Evolutionary conservation across 2,888 invertebrate genomes (phyloP), one percentile per base, ranked within the genome.

Genomic region (Argyresthia albistria): DNA sequence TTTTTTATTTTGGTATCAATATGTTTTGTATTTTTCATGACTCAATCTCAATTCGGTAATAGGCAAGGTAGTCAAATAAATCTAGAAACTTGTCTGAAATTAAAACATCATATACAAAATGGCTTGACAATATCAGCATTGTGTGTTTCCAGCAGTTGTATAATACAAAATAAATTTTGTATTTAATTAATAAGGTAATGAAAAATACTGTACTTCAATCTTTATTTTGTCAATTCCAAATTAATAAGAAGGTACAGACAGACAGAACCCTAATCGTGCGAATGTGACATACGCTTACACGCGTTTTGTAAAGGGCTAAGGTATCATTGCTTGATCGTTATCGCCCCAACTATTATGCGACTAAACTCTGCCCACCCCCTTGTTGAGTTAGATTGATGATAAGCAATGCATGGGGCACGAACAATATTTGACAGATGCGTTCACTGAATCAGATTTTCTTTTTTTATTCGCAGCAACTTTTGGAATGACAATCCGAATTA

Each of bases 251-350:
- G 47, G 47, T 11, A 35, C 12, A 39, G n/a, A 39, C n/a, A n/a
- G n/a, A n/a, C n/a, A 25, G 25, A 25, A 25, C 25, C 25, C 25
- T 11, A 6, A 42, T 11, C 42, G 12, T 12, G 42, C 42, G 16
- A 10, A 35, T 11, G 25, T 25, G 37, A 36, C 12, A 48, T 11
- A 48, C 39, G 10, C 39, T 14, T 39, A 14, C 10, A 16, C 47
- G 35, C 25, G 46, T 54, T 25, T 25, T 25, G 51, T 14, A 48
- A 48, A 47, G 47, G 35, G 37, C 25, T 10, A 53, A 46, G 53
- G 46, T 53, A 53, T 53, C 50, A 53, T 53, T 53, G 50, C 35
- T 12, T 11, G 53, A 53, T 53, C 25, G 50, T 39, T 50, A 53
- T 53, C 53, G 49, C 12, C 45, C 15, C 35, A 8, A 46, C 53